Base-by-base conservation (phyloP, 2,797 vertebrate species). In the Micromesistius poutassou region DNA sequence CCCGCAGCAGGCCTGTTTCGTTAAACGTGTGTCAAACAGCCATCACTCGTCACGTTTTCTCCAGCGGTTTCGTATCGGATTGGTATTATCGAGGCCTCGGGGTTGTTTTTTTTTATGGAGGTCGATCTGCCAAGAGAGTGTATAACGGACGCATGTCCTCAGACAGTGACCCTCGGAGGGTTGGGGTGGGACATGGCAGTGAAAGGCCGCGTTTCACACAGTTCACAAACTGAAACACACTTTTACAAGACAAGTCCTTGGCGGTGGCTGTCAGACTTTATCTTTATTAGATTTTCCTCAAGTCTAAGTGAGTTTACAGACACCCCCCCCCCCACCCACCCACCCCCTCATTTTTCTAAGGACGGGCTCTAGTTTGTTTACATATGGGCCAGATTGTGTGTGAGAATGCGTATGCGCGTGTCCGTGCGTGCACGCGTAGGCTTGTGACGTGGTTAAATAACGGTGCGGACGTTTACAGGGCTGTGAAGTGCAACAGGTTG, bases 241-340 rank as follows among this genome's bases (percentile, higher is more conserved):
- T 83, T 90, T 89, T 87, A 84, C 85, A 73, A 73, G 72, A 73
- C 30, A 38, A n/a, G 72, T 68, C 62, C n/a, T 62, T 62, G 55
- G 55, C 55, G 55, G n/a, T 62, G 71, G 30, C 71, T 73, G 19
- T 90, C 94, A 93, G 90, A 91, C 75, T 75, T 95, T 96, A 96
- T 97, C 96, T 98, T 97, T 97, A 98, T 96, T 94, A 94, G 94
- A 89, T 94, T 95, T 95, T 92, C 94, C 94, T 95, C 95, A 95
- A 86, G 94, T 94, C 94, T 94, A 89, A 89, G 88, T 91, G 89
- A 76, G 94, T 95, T 96, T 94, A 95, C 91, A 87, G 90, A 88
- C 55, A 81, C 90, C 83, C 85, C 86, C 12, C 40, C 40, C 90
- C 83, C n/a, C n/a, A n/a, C n/a, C n/a, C n/a, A n/a, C n/a, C n/a